Conservation (phyloP, 2,113 vertebrate species). For the Climacteris rufus region DNA sequence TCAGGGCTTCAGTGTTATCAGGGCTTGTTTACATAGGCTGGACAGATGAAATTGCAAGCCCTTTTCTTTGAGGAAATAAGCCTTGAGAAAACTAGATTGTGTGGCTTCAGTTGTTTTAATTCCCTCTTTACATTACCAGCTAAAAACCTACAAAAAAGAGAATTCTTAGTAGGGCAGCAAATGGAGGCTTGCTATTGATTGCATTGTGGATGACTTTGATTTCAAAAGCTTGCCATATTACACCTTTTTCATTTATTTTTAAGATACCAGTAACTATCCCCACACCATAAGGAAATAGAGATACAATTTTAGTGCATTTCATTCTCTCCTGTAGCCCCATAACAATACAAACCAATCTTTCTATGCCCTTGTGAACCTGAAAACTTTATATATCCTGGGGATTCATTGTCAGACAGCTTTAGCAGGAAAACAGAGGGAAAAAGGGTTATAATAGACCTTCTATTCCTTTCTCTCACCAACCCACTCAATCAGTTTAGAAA, state of each 20-base stretch:
- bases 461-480: background rate
- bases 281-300: background rate
- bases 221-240: background rate
- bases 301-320: background rate
- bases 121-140: background rate
- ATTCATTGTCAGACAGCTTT: background rate
- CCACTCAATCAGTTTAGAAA: background rate
- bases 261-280: background rate
- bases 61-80: background rate
- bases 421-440: background rate
- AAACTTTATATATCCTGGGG: background rate
- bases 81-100: background rate
- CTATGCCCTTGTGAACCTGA: background rate
- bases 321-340: background rate
- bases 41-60: background rate
- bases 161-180: background rate
- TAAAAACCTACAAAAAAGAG: background rate
- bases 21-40: background rate
- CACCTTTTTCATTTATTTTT: background rate
- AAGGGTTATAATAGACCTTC: background rate
- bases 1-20: background rate
- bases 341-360: background rate
- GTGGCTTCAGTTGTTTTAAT: background rate
- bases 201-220: background rate
- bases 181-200: background rate